These are phyloP conservation scores for Drosophila seguyi DNA, from an alignment of 1,140 invertebrate genomes.

Conservation along the genomic window DNA sequence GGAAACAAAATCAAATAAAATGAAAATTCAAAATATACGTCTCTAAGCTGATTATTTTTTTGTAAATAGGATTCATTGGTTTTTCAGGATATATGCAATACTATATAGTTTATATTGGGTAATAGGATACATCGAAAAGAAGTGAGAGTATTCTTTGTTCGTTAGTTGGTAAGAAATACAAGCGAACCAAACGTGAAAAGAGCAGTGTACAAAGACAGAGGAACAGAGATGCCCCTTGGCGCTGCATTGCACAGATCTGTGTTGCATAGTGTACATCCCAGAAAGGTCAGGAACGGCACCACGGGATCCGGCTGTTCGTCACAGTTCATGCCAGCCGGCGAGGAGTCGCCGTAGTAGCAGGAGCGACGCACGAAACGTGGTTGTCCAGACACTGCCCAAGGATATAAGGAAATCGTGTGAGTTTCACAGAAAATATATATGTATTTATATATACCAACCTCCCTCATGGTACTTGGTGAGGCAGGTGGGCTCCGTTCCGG, in stretches of 20 bases:
- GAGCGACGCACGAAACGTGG: conserved; percentile 64
- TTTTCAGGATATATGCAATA: conserved; percentile 2
- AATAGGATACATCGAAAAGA: conserved; percentile 9
- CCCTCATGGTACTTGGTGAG: conserved; percentile 70
- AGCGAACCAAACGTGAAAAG: conserved; percentile 6
- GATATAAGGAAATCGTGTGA: neutral
- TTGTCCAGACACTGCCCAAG: conserved; percentile 34
- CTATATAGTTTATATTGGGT: conserved; percentile 12
- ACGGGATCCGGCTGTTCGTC: conserved; percentile 64
- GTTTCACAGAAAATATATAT: neutral
- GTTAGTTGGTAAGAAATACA: neutral
- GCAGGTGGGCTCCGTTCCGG: conserved; percentile 58
- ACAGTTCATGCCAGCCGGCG: conserved; percentile 44
- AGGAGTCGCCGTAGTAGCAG: conserved; percentile 66
- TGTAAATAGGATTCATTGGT: neutral
- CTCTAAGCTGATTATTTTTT: conserved; percentile 4
- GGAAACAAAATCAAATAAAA: conserved; percentile 70
- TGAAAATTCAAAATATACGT: conserved; percentile 28
- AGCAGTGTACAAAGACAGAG: neutral
- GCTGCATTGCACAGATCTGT: conserved; percentile 65
- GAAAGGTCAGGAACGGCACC: conserved; percentile 50
- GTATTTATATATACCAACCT: conserved; percentile 46
- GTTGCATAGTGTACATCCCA: conserved; percentile 64
- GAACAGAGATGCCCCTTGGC: neutral
- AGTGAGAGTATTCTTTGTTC: neutral